A percentile compares a stretch with the other conserved stretches of the same genome.
Evolutionary conservation across 2,888 invertebrate species (phyloP).

Genomic region (Spodoptera littoralis): DNA sequence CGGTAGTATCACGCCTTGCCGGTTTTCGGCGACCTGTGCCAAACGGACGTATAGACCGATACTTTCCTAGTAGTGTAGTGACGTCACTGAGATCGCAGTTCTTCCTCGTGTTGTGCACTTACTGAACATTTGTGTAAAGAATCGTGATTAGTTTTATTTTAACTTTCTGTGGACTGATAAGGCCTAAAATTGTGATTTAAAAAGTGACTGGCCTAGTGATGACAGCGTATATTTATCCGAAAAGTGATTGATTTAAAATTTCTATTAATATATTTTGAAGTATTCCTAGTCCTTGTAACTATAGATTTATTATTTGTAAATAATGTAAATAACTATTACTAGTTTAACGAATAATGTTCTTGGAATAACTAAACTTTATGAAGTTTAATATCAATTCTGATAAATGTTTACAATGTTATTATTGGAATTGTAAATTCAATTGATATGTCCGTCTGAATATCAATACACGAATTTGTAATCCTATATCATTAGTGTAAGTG

Average conservation of each 20-base stretch:
- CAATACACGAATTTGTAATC: conserved; percentile 86
- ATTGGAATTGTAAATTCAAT: conserved; percentile 84
- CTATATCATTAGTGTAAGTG: conserved; percentile 84
- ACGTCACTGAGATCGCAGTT: conserved; percentile 73
- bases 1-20: conserved; percentile 88
- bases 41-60: conserved; percentile 86
- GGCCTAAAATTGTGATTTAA: conserved; percentile 47
- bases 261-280: conserved; percentile 65
- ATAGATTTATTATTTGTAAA: conserved; percentile 71
- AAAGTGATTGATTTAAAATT: conserved; percentile 59
- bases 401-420: conserved; percentile 76
- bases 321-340: conserved; percentile 72
- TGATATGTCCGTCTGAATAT: conserved; percentile 85
- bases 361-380: conserved; percentile 56
- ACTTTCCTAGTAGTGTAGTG: conserved; percentile 72
- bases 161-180: conserved; percentile 25
- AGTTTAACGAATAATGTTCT: conserved; percentile 55
- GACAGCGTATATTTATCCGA: conserved; percentile 54
- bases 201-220: conserved; percentile 59
- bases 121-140: conserved; percentile 52
- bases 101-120: conserved; percentile 72
- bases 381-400: conserved; percentile 73
- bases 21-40: conserved; percentile 88
- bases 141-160: conserved; percentile 44
- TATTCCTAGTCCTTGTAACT: conserved; percentile 82